Percentiles rank a stretch among this genome's conserved stretches.
Evolutionary conservation across 2,888 invertebrate species (phyloP).

Genomic region (Thysanoteuthis rhombus): DNA sequence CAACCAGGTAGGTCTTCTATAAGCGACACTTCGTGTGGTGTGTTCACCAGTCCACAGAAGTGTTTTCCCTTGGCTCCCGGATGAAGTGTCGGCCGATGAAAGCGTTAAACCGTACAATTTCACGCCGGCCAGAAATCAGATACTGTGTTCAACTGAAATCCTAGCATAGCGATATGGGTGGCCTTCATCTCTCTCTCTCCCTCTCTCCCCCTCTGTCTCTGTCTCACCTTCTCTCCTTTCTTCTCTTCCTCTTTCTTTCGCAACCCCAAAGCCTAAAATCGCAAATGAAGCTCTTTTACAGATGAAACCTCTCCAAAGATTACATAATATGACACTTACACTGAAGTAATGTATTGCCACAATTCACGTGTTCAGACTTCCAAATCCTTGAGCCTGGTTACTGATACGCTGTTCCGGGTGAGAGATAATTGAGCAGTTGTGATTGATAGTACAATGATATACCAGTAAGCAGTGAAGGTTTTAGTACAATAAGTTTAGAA

Average conservation of each 20-base stretch:
- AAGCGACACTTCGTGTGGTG: background rate
- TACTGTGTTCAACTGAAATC: background rate
- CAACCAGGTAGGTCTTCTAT: background rate
- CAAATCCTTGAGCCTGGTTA: background rate
- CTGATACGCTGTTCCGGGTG: background rate
- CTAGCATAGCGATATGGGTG: background rate
- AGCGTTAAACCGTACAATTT: background rate
- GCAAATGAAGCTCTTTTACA: background rate
- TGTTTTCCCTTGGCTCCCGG: background rate
- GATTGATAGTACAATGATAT: too few relatives aligned
- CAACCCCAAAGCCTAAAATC: background rate
- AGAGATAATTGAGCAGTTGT: background rate
- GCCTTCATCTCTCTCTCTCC: background rate
- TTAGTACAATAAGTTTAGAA: too few relatives aligned
- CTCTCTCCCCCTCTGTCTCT: background rate
- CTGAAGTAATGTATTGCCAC: background rate
- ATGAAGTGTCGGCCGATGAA: background rate
- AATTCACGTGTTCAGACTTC: background rate
- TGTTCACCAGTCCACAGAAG: background rate
- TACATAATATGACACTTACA: background rate
- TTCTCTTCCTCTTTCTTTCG: too few relatives aligned
- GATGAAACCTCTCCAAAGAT: background rate
- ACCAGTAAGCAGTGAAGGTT: too few relatives aligned
- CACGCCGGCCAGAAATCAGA: background rate
- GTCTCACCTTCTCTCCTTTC: background rate